Conservation (phyloP, 1,140 invertebrate species). For the Conus betulinus region DNA sequence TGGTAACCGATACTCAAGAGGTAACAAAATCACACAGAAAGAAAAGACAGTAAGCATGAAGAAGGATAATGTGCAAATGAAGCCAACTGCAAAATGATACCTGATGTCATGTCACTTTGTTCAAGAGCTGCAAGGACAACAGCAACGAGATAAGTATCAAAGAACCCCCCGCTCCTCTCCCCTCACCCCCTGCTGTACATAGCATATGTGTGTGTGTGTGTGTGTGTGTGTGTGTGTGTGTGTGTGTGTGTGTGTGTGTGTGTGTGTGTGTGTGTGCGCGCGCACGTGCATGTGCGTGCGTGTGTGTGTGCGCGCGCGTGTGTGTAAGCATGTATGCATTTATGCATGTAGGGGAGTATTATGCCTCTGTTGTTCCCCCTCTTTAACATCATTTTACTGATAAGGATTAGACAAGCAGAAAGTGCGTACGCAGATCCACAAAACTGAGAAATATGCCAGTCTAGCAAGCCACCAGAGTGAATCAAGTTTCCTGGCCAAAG, state of each 20-base stretch:
- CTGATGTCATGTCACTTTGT: slow-evolving; percentile 30
- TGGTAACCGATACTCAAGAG: too few relatives aligned
- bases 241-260: background rate
- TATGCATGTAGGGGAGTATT: background rate
- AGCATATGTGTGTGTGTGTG: background rate
- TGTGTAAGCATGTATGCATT: background rate
- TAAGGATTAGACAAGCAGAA: too few relatives aligned
- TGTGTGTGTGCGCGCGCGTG: background rate
- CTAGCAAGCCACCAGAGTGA: too few relatives aligned
- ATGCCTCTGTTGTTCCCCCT: too few relatives aligned
- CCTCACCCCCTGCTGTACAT: background rate
- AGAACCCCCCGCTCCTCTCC: background rate
- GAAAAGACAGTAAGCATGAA: background rate
- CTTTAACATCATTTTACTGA: too few relatives aligned
- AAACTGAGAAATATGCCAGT: too few relatives aligned
- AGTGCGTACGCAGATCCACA: too few relatives aligned
- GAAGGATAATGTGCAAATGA: background rate
- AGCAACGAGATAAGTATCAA: background rate
- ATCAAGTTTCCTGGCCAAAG: background rate
- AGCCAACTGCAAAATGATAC: slow-evolving; percentile 12
- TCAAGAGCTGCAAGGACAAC: slow-evolving; percentile 16
- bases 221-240: background rate
- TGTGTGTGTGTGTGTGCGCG: background rate
- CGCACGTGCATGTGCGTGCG: background rate
- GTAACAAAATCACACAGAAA: background rate